Base-by-base conservation (phyloP, 2,797 vertebrate genomes). In the Alfaro cultratus region DNA sequence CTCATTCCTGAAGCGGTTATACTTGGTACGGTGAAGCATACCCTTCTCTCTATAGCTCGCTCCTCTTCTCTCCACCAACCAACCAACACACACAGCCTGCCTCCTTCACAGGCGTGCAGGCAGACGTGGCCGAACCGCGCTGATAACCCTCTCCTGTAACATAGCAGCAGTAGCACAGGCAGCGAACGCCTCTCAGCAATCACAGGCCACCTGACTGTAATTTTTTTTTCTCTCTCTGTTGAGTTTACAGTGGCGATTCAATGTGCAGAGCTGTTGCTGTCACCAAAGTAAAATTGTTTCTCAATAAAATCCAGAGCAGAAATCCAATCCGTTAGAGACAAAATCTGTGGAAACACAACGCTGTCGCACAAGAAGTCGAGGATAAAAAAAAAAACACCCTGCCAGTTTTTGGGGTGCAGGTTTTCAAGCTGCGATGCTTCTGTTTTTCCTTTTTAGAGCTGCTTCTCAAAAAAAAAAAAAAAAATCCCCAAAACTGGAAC, bases 1-100 rank as follows among this genome's bases (percentile, higher is more conserved):
- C 97, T 99, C 98, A 97, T 99, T 99, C 97, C 97, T 99, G 97
- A 99, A 99, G 96, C 98, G 98, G 96, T 98, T 99, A 96, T 99
- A 99, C 96, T 99, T 99, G 96, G 97, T 98, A 96, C 98, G 98
- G 96, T 99, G 98, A 98, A 99, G 98, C 98, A 99, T 99, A 96
- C 98, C 98, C 98, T 97, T 97, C 96, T 95, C 96, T 97, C 96
- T 96, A 91, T 89, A 83, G 91, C 91, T 90, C 89, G 85, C 86
- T 88, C 88, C 87, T 86, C 88, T 46, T 91, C 92, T 93, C 91
- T 87, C 89, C 94, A 83, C 91, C 90, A 88, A 92, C 90, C 80
- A 80, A 93, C 68, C 39, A 70, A 72, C 88, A 77, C 81, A 70
- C 92, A 86, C 92, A 89, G 95, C 94, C 96, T 95, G 96, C 96